Conservation (phyloP, 2,113 vertebrate genomes). For the Lepisosteus oculatus region DNA sequence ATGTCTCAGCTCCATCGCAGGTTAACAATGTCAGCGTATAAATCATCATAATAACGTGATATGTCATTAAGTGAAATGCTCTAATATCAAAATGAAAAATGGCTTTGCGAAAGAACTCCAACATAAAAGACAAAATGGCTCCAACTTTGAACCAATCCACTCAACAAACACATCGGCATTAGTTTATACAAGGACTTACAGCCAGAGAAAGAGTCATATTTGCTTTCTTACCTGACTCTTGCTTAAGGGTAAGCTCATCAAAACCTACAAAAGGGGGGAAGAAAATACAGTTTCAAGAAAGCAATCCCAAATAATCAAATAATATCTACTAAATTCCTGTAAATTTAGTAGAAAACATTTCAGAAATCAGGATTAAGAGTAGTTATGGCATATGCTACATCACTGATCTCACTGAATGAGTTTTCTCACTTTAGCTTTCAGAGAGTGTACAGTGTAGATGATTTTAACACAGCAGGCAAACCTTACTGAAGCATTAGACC, state of each 20-base stretch:
- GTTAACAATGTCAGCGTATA: slow-evolving; percentile 6
- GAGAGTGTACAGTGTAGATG: too few species aligned
- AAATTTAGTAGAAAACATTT: too few species aligned
- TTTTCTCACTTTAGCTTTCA: too few species aligned
- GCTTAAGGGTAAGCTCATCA: slow-evolving; percentile 3
- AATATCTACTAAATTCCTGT: neutral
- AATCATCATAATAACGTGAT: slow-evolving; percentile 12
- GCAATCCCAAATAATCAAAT: neutral
- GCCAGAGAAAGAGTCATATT: neutral
- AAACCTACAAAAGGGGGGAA: slow-evolving; percentile 2
- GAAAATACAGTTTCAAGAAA: neutral
- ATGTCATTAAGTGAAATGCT: slow-evolving; percentile 3
- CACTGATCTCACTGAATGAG: too few species aligned
- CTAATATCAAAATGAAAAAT: neutral
- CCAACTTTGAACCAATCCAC: neutral
- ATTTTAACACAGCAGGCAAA: too few species aligned
- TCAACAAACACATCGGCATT: neutral
- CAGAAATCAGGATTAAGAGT: too few species aligned
- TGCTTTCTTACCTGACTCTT: slow-evolving; percentile 15
- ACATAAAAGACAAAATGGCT: neutral
- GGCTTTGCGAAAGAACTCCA: neutral
- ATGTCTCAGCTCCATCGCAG: neutral
- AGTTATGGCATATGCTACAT: too few species aligned
- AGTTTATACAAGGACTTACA: neutral
- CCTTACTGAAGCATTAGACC: too few species aligned